Evolutionary conservation across 2,797 vertebrate genomes (phyloP), one percentile per base, ranked within the genome.

Genomic region (Vultur gryphus): DNA sequence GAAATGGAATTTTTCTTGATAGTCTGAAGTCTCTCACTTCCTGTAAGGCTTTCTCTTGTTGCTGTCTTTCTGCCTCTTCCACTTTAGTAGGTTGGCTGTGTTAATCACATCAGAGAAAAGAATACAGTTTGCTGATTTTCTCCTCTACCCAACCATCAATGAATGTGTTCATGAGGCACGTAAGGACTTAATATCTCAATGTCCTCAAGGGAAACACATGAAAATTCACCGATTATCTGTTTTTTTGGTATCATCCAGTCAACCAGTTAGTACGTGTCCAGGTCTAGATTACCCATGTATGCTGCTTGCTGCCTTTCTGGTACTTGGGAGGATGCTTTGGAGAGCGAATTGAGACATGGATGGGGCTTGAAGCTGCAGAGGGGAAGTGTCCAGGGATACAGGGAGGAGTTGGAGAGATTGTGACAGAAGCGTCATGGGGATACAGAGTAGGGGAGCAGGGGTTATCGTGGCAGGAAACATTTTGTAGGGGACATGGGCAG

Each of bases 81-180:
- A 13, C 55, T 77, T 80, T 35, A 76, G 55, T 39, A 46, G 70
- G 29, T n/a, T 85, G 67, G 23, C n/a, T 21, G 49, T 82, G 17
- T 95, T 92, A 87, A 90, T 92, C 62, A 76, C 35, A 85, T 82
- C 58, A 92, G 51, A 71, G 65, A 23, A 51, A 37, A 81, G 48
- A 76, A 9, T 24, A 33, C 33, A 79, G 26, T 77, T 94, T 2
- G 8, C 72, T 64, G 86, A 62, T 85, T 95, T 92, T 80, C 59
- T 96, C 29, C 26, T 85, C 59, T 49, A 59, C 82, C 35, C 79
- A 85, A 19, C 75, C 16, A 7, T 73, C 87, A 80, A 16, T 41
- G 59, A 77, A 46, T 2, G 0, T 23, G 49, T 55, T 87, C 43
- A 19, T 41, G 78, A 92, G 73, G 59, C 75, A 87, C 3, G 0